phyloP scores from a whole-genome alignment of 2,888 invertebrate genomes.

The Tenthredo amoena region DNA sequence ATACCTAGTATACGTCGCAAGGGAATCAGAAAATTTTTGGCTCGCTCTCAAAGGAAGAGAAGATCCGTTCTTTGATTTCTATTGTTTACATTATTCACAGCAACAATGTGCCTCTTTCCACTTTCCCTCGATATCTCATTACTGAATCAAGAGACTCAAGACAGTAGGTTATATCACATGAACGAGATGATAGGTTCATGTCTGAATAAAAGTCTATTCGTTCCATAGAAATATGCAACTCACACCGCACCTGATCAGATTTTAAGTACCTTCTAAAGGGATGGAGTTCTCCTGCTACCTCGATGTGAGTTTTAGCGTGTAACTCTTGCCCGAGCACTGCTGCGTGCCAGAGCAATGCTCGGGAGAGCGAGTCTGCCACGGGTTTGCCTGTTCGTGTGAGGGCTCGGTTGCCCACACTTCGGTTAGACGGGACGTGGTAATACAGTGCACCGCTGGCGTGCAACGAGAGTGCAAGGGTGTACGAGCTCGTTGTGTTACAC shows the following conservation, averaged over 20 bases:
- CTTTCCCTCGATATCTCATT: not conserved
- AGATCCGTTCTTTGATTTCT: not conserved
- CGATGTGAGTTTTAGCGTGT: not conserved
- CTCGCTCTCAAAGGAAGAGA: not conserved
- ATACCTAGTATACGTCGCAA: not conserved
- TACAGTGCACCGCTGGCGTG: conserved; percentile 11
- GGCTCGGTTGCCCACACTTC: not conserved
- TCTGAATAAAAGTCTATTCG: not conserved
- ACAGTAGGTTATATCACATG: not conserved
- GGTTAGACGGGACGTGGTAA: conserved; percentile 4
- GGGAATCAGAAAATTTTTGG: not conserved
- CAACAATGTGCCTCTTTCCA: not conserved
- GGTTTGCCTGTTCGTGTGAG: not conserved
- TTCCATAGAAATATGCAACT: not conserved
- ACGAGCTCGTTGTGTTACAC: conserved; percentile 8
- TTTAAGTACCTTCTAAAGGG: not conserved
- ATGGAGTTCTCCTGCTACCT: not conserved
- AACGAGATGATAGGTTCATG: not conserved
- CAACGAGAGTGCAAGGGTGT: not conserved
- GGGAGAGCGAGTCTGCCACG: not conserved
- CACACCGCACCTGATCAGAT: not conserved
- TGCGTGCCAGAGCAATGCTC: not conserved
- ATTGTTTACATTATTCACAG: not conserved
- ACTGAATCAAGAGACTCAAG: not conserved
- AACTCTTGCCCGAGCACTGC: conserved; percentile 5